Base-by-base conservation (phyloP, 2,113 vertebrate species). In the Phocoena phocoena region DNA sequence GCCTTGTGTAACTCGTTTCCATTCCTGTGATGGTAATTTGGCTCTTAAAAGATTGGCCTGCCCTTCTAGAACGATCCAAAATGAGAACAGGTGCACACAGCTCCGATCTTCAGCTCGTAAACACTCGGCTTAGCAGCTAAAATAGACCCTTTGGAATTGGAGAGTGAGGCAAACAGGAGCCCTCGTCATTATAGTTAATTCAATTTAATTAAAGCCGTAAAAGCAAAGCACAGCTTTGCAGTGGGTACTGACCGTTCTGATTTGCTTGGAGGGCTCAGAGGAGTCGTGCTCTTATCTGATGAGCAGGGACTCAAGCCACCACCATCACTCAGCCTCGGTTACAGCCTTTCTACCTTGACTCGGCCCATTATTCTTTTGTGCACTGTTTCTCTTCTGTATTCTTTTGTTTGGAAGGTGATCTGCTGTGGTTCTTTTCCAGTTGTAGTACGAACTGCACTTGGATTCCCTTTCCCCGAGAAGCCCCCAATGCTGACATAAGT, bases 171-270 rank as follows among this genome's bases (percentile, higher is more conserved):
- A 90, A 68, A 97, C 93, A 97, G 97, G 95, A 97, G 95, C 95
- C 87, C 55, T 77, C 83, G 38, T 85, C 82, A 79, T 93, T 90
- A 90, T 0, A 77, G 83, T 94, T 95, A 96, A 96, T 94, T 97
- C 41, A 74, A 85, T 95, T 96, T 95, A 96, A 98, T 97, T 93
- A 97, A 96, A 97, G 65, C 92, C 90, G 60, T 96, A 96, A 98
- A 96, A 92, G 92, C 87, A 88, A 84, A 82, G 70, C 47, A 8
- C 79, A 62, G 93, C 62, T 60, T 26, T 70, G 79, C 38, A 31
- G 63, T 25, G 38, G 80, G 89, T 15, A 70, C 70, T 90, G 89
- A 85, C 82, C 82, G 89, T 58, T 86, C 91, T 38, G 87, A 90
- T 14, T 17, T 44, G 93, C 44, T 31, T 58, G 71, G 36, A 85